Percentiles rank a stretch among this genome's conserved stretches.
Conservation (phyloP, 2,888 invertebrate genomes). For the Apoda limacodes region DNA sequence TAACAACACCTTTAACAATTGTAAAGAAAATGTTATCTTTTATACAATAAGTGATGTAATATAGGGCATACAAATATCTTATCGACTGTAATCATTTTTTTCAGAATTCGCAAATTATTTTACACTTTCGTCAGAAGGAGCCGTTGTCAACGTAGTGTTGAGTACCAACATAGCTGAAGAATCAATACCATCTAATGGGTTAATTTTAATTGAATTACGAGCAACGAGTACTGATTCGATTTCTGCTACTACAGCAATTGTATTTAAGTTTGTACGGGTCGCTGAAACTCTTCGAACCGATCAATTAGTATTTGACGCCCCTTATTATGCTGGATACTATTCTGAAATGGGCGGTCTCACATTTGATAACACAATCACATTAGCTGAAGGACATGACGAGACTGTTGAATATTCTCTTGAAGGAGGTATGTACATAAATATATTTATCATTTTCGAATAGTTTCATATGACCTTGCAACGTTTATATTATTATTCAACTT, state of each 20-base stretch:
- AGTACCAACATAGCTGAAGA: slow-evolving; percentile 19
- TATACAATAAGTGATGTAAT: no score
- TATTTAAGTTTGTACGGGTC: slow-evolving; percentile 17
- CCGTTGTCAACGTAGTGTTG: slow-evolving; percentile 16
- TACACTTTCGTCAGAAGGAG: slow-evolving; percentile 4
- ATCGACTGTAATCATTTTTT: no score
- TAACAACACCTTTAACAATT: no score
- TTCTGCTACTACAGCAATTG: slow-evolving; percentile 20
- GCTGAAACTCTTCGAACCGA: slow-evolving; percentile 4
- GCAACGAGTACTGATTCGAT: slow-evolving; percentile 19
- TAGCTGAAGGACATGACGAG: slow-evolving; percentile 20
- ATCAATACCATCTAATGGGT: slow-evolving; percentile 16
- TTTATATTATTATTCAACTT: no score
- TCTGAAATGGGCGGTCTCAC: slow-evolving; percentile 7
- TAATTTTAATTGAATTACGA: slow-evolving; percentile 21
- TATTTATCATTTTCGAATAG: no score
- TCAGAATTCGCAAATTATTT: slow-evolving; percentile 22
- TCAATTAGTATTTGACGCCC: slow-evolving; percentile 19
- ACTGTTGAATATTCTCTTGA: slow-evolving; percentile 21
- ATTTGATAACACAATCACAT: slow-evolving; percentile 8
- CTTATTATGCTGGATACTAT: slow-evolving; percentile 18
- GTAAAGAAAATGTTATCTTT: no score
- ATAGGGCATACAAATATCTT: no score
- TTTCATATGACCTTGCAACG: no score
- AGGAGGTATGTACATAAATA: no score